Evolutionary conservation across 2,797 vertebrate genomes (phyloP), one percentile per base, ranked within the genome.

Genomic region (Picus viridis): DNA sequence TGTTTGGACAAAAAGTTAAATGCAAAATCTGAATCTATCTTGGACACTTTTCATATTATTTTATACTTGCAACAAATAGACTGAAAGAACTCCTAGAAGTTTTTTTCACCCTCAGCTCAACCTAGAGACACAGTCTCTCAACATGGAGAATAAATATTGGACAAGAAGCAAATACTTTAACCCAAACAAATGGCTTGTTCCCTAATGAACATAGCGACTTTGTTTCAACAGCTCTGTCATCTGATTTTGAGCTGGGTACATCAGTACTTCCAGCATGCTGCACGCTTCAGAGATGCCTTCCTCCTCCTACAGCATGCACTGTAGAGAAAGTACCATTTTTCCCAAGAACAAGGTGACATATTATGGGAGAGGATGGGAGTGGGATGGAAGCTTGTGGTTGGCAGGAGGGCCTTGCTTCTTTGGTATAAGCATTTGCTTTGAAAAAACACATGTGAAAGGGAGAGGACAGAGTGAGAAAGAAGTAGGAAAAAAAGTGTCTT

Each of bases 351-450:
- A 91, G 86, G 81, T 69, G 92, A 65, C 81, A 69, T 75, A 62
- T 83, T 93, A 67, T 86, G 75, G 72, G 58, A 91, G 74, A 91
- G 54, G 84, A 83, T 30, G 53, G 56, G 82, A 90, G 93, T 93
- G 93, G 93, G 92, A 90, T 89, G 92, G 81, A 61, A 90, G 86
- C 75, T 47, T 61, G 65, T 29, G 36, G 18, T 79, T 95, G 87
- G 85, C 89, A 89, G 83, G 26, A 86, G 75, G 62, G 84, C 51
- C 87, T 62, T 54, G 82, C 82, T 87, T 62, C 86, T 78, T 58
- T 8, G 36, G 32, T 43, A 27, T 59, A 62, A 75, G 82, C 51
- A 24, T 87, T 94, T 93, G 75, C 54, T 54, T 83, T 90, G 77
- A 54, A 26, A 86, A 86, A 86, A 41, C 56, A 67, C 74, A 34